Conservation (phyloP, 2,888 invertebrate genomes). For the Dynastes hyllus region DNA sequence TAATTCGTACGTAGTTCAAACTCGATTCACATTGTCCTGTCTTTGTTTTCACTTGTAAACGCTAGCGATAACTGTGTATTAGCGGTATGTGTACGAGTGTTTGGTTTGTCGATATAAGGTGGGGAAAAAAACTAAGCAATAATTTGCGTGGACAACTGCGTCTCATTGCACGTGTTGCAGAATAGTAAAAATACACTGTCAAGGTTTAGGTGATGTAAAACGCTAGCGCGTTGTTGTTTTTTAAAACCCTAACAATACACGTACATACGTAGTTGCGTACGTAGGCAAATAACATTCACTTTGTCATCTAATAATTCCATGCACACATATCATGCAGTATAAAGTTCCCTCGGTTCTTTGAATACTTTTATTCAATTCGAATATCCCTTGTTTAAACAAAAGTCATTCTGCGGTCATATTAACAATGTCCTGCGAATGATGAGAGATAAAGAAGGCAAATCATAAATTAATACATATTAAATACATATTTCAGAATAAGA, state of each 20-base stretch:
- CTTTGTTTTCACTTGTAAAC: no score
- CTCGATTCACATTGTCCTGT: no score
- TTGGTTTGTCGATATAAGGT: not conserved
- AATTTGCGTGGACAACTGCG: slow-evolving; percentile 3
- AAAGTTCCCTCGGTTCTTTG: no score
- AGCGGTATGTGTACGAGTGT: not conserved
- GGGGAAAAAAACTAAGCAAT: slow-evolving; percentile 4
- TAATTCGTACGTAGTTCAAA: no score
- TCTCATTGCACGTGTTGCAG: not conserved
- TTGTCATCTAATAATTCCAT: not conserved
- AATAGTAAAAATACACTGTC: slow-evolving; percentile 1
- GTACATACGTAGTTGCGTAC: not conserved
- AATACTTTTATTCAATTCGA: no score
- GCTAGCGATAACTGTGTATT: no score
- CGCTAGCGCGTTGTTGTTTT: not conserved
- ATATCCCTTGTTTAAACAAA: not conserved
- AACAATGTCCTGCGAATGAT: not conserved
- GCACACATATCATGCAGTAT: not conserved
- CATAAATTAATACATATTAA: no score
- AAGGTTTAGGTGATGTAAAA: slow-evolving; percentile 4
- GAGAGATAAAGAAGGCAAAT: not conserved
- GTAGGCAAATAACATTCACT: not conserved
- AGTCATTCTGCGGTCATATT: not conserved
- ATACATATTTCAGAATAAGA: no score
- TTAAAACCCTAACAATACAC: not conserved